phyloP scores from a whole-genome alignment of 2,797 vertebrate species.

The Myotis vivesi region DNA sequence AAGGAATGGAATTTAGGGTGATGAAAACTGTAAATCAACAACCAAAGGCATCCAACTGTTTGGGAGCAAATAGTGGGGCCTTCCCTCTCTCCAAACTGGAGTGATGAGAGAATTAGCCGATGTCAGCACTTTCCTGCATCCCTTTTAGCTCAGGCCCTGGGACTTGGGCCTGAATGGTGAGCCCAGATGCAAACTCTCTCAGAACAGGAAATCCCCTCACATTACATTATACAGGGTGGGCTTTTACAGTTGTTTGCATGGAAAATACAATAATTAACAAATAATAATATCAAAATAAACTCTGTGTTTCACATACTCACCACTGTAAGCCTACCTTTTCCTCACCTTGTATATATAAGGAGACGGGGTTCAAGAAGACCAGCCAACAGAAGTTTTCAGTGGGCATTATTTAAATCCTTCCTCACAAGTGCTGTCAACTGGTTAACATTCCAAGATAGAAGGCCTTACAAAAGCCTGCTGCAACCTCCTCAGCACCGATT shows the following conservation, averaged over 20 bases:
- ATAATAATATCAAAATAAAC: neutral
- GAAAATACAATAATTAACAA: neutral
- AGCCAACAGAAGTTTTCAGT: neutral
- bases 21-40: neutral
- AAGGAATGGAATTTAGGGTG: neutral
- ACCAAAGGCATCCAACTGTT: neutral
- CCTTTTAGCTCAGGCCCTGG: neutral
- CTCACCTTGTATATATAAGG: neutral
- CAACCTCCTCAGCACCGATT: neutral
- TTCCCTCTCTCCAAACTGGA: neutral
- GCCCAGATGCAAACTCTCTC: neutral
- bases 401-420: neutral
- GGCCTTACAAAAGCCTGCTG: neutral
- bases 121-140: neutral
- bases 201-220: neutral
- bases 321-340: neutral
- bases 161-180: neutral
- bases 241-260: neutral
- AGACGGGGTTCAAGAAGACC: neutral
- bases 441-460: neutral
- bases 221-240: neutral
- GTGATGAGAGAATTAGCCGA: neutral
- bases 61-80: too few relatives aligned
- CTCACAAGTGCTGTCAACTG: neutral
- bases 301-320: neutral